These are phyloP conservation scores for Ceratina australensis DNA, from an alignment of 1,140 invertebrate species.

Conservation along the genomic window DNA sequence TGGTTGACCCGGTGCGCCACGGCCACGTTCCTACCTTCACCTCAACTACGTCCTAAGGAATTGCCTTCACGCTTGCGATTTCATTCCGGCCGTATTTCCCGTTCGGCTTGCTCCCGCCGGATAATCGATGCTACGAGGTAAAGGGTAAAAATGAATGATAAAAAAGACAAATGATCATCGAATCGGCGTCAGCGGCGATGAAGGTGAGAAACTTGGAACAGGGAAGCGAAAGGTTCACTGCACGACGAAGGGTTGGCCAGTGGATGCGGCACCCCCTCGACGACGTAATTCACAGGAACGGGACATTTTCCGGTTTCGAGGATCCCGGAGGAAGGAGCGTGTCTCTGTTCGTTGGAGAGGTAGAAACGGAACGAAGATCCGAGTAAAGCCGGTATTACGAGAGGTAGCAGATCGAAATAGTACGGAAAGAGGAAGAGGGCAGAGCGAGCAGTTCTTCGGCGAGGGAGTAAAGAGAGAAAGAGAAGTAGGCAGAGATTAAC, in stretches of 20 bases:
- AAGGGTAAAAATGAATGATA: no score
- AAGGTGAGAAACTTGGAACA: background rate
- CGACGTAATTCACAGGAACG: constrained; percentile 48
- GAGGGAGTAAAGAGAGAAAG: background rate
- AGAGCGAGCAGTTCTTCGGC: background rate
- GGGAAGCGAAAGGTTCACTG: constrained; percentile 5
- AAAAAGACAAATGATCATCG: background rate
- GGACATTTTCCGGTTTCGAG: constrained; percentile 61
- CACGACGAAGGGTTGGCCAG: constrained; percentile 22
- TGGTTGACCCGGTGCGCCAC: constrained; percentile 75
- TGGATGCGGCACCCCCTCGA: constrained; percentile 23
- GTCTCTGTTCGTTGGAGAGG: constrained; percentile 33
- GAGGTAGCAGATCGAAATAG: constrained; percentile 64
- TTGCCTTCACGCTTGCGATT: constrained; percentile 75
- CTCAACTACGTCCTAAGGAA: constrained; percentile 73
- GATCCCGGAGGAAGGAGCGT: constrained; percentile 52
- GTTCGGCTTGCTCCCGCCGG: no score
- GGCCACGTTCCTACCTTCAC: constrained; percentile 73
- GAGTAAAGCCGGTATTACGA: constrained; percentile 62
- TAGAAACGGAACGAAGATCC: constrained; percentile 56
- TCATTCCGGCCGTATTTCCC: constrained; percentile 63
- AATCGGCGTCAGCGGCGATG: background rate
- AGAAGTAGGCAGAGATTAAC: constrained; percentile 37
- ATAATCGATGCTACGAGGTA: no score
- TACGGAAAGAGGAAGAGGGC: constrained; percentile 32